phyloP scores from a whole-genome alignment of 2,888 invertebrate genomes.

The Dione vanillae region DNA sequence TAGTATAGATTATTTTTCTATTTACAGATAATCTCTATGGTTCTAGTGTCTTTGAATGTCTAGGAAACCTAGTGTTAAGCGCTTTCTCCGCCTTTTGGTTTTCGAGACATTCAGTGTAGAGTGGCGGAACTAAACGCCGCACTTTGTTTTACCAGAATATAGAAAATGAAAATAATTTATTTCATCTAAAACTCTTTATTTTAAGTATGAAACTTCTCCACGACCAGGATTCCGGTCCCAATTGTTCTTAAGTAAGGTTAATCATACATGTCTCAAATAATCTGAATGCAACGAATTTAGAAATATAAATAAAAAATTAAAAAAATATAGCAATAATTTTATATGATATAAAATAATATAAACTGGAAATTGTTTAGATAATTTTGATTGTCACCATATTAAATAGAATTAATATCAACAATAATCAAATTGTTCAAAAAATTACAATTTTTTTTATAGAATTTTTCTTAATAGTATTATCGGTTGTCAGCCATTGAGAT shows the following conservation, averaged over 20 bases:
- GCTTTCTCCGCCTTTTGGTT: too few relatives aligned
- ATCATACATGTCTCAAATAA: constrained; percentile 4
- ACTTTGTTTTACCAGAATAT: too few relatives aligned
- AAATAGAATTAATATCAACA: neutral
- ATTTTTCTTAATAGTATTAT: neutral
- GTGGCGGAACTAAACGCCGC: too few relatives aligned
- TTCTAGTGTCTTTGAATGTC: too few relatives aligned
- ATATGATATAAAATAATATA: neutral
- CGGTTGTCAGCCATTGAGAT: constrained; percentile 13
- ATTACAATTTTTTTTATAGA: neutral
- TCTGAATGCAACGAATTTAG: constrained; percentile 9
- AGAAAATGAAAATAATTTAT: too few relatives aligned
- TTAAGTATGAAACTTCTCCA: neutral
- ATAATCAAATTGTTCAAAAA: neutral
- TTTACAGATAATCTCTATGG: too few relatives aligned
- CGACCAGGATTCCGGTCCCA: neutral
- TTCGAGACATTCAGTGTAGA: too few relatives aligned
- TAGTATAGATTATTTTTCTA: too few relatives aligned
- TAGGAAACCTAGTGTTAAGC: too few relatives aligned
- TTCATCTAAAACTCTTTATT: too few relatives aligned
- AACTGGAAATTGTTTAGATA: neutral
- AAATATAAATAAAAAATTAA: constrained; percentile 2
- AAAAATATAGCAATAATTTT: constrained; percentile 14
- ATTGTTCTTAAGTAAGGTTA: neutral
- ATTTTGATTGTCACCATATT: neutral